Conservation (phyloP, 2,888 invertebrate genomes). For the Chrysomela aeneicollis region DNA sequence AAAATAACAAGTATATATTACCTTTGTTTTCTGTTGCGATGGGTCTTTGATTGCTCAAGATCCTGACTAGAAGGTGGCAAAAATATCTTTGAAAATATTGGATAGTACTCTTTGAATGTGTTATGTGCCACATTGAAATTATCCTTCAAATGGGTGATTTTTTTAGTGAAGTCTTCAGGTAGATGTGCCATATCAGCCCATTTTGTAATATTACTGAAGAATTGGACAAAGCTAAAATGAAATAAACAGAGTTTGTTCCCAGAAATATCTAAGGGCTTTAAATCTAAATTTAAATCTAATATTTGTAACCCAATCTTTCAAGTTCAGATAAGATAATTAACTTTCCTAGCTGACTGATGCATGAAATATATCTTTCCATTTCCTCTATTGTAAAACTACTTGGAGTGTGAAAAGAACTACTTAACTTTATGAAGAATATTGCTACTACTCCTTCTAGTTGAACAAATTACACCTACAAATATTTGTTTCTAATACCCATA, state of each 20-base stretch:
- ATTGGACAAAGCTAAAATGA: constrained; percentile 82
- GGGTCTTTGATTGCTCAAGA: constrained; percentile 63
- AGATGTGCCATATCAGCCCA: constrained; percentile 96
- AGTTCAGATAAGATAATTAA: too few relatives aligned
- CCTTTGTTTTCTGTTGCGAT: constrained; percentile 70
- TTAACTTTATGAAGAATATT: too few relatives aligned
- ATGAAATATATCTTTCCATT: too few relatives aligned
- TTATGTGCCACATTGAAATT: constrained; percentile 90
- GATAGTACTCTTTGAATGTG: constrained; percentile 91
- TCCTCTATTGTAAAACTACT: too few relatives aligned
- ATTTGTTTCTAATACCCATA: too few relatives aligned
- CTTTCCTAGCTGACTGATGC: too few relatives aligned
- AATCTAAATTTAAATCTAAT: too few relatives aligned
- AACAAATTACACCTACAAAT: too few relatives aligned
- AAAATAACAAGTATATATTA: constrained; percentile 50
- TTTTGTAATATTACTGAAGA: constrained; percentile 92
- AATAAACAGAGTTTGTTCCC: neutral
- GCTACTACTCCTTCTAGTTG: too few relatives aligned
- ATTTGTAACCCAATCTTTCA: too few relatives aligned
- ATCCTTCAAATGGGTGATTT: constrained; percentile 84
- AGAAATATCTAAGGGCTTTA: too few relatives aligned
- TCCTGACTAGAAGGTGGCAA: constrained; percentile 68
- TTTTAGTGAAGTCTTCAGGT: constrained; percentile 81
- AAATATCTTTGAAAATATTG: constrained; percentile 83
- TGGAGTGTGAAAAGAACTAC: too few relatives aligned